Evolutionary conservation across 2,113 vertebrate genomes (phyloP).

Genomic region (Ginglymostoma cirratum): DNA sequence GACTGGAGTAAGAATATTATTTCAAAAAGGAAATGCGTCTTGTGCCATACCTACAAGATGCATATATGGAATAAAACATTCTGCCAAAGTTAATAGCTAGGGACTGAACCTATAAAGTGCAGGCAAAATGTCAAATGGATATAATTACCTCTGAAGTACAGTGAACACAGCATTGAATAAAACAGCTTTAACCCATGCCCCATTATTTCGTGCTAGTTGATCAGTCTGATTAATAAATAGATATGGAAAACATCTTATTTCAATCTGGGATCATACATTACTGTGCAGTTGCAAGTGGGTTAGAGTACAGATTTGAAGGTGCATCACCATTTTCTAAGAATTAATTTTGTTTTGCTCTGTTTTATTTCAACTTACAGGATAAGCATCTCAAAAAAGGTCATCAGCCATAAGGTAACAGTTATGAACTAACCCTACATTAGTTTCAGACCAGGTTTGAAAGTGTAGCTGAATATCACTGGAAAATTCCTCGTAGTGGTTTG

Average conservation of each 20-base stretch:
- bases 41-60: background rate
- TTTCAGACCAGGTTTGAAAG: background rate
- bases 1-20: background rate
- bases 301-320: background rate
- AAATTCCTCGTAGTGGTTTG: background rate
- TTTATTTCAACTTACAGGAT: background rate
- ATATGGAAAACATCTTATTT: background rate
- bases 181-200: background rate
- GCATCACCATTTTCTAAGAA: background rate
- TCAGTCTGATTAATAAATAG: background rate
- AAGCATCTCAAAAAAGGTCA: background rate
- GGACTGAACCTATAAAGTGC: background rate
- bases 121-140: background rate
- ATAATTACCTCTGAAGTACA: background rate
- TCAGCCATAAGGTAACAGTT: background rate
- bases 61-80: background rate
- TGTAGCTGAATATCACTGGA: background rate
- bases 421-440: background rate
- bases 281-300: background rate
- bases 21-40: background rate
- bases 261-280: background rate
- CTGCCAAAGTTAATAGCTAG: background rate
- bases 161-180: background rate
- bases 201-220: background rate
- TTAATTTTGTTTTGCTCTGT: background rate